phyloP scores from a whole-genome alignment of 2,888 invertebrate species.

The Pristionchus arcanus region DNA sequence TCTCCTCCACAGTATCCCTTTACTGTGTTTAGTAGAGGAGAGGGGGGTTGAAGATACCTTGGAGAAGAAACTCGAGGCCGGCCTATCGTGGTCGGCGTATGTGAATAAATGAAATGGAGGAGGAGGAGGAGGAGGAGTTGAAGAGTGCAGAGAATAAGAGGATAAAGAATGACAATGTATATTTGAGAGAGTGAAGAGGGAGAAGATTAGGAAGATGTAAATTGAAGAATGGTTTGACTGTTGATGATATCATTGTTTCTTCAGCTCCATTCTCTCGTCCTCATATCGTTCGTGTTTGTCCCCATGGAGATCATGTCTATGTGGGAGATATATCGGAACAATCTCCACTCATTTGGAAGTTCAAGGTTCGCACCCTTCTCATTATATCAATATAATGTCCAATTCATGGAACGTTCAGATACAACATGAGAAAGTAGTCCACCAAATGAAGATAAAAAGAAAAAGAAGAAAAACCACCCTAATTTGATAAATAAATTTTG shows the following conservation, averaged over 20 bases:
- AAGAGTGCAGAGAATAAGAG: background rate
- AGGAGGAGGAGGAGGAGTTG: background rate
- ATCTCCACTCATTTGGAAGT: constrained; percentile 80
- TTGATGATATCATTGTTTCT: background rate
- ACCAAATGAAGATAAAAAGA: background rate
- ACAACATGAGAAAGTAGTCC: background rate
- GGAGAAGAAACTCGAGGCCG: constrained; percentile 18
- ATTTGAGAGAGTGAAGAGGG: background rate
- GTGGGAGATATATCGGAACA: constrained; percentile 87
- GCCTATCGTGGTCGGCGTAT: background rate
- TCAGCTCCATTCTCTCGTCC: constrained; percentile 84
- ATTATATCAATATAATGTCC: background rate
- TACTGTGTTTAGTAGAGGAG: background rate
- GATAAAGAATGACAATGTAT: background rate
- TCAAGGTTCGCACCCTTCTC: constrained; percentile 64
- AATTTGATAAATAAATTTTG: constrained; percentile 9
- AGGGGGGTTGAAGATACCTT: background rate
- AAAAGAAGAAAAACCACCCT: background rate
- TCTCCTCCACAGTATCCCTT: background rate
- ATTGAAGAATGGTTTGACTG: background rate
- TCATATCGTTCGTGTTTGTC: constrained; percentile 86
- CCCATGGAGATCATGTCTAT: constrained; percentile 86
- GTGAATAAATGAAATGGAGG: constrained; percentile 27
- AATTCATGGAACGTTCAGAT: background rate
- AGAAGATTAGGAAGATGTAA: background rate